phyloP scores from a whole-genome alignment of 2,888 invertebrate genomes.

The Magallana nippona region DNA sequence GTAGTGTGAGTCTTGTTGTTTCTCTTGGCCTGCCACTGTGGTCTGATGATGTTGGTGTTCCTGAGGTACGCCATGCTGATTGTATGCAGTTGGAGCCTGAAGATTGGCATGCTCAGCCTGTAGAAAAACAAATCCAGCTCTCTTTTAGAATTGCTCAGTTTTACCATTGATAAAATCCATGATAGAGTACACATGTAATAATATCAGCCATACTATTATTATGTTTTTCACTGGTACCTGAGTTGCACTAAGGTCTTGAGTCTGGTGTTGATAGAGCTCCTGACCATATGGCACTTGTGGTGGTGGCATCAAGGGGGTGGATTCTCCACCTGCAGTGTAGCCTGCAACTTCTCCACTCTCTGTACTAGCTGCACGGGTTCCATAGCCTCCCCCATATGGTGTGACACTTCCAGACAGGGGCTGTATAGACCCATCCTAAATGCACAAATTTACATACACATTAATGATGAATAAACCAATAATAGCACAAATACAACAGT shows the following conservation, averaged over 20 bases:
- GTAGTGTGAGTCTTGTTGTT: slow-evolving; percentile 40
- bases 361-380: slow-evolving; percentile 71
- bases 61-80: slow-evolving; percentile 36
- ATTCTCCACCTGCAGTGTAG: slow-evolving; percentile 53
- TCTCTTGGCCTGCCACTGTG: slow-evolving; percentile 35
- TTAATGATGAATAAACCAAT: neutral
- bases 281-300: slow-evolving; percentile 40
- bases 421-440: slow-evolving; percentile 75
- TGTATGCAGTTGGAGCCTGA: neutral
- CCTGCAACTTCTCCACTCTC: slow-evolving; percentile 75
- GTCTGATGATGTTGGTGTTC: slow-evolving; percentile 48
- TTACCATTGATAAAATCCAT: too few relatives aligned
- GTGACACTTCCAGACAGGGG: slow-evolving; percentile 72
- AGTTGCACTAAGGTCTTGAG: slow-evolving; percentile 13
- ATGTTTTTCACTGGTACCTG: neutral
- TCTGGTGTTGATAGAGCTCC: slow-evolving; percentile 49
- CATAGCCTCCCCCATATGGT: slow-evolving; percentile 65
- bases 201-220: too few relatives aligned
- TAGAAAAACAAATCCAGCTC: neutral
- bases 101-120: neutral
- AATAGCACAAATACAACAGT: too few relatives aligned
- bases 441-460: neutral
- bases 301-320: slow-evolving; percentile 30
- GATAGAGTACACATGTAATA: too few relatives aligned
- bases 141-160: neutral